Base-by-base conservation (phyloP, 2,797 vertebrate species). In the Merluccius polli region DNA sequence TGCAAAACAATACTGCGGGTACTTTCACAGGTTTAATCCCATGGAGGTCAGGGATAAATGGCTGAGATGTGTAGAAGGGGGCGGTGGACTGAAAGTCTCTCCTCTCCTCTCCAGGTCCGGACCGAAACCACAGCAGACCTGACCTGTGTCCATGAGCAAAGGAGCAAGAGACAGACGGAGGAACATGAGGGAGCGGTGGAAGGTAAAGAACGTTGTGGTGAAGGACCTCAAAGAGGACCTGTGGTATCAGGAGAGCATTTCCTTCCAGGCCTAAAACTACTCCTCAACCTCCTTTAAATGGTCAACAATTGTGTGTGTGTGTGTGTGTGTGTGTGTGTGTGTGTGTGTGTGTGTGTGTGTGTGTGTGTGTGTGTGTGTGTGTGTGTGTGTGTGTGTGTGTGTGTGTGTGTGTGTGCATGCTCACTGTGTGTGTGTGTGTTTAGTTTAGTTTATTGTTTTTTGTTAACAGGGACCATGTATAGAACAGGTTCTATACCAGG, bases 61-160 rank as follows among this genome's bases (percentile, higher is more conserved):
- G 44, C 44, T 52, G 18, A 8, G 18, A 4, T 48, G 15, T 52
- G 18, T 2, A 13, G 2, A 7, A 0, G 44, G 5, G 44, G 16
- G 18, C 1, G 44, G 16, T 59, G 35, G 27, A 16, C 30, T 8
- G 11, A 24, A 15, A 27, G 29, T 18, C 44, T 33, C n/a, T 16
- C 59, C 35, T 32, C 52, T 71, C 10, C 11, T 2, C 72, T 80
- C 72, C 86, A 98, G 97, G 94, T 95, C 81, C 93, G 91, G 85
- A 92, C 90, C 0, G 92, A 93, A 80, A 93, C 86, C 15, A 84
- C 93, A 24, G 82, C 86, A 1, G 93, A 95, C 67, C 87, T 94
- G 68, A 90, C 81, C 73, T 80, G 92, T n/a, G 81, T 89, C n/a
- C 90, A 95, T 18, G 91, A 93, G 4, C 90, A 93, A 70, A 93